phyloP scores from a whole-genome alignment of 1,140 invertebrate species.

The Lethocerus indicus region DNA sequence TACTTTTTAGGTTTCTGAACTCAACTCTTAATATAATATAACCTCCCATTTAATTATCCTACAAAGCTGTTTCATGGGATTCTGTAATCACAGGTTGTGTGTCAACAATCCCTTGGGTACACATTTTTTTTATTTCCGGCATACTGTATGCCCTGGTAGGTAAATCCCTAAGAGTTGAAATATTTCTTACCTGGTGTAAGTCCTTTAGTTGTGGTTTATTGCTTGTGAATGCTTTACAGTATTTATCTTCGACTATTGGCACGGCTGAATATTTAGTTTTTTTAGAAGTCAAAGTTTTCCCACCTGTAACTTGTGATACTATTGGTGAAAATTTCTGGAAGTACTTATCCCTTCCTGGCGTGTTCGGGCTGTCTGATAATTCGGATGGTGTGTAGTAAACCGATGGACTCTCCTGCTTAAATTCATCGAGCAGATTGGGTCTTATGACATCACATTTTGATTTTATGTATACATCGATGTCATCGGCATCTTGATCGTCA shows the following conservation, averaged over 20 bases:
- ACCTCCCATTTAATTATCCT: too few relatives aligned
- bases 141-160: slow-evolving; percentile 3
- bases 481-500: slow-evolving; percentile 33
- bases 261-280: background rate
- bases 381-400: slow-evolving; percentile 69
- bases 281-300: background rate
- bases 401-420: slow-evolving; percentile 29
- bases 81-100: too few relatives aligned
- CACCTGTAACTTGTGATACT: background rate
- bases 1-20: too few relatives aligned
- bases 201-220: background rate
- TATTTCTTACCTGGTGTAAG: background rate
- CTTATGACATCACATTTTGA: slow-evolving; percentile 30
- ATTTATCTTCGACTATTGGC: too few relatives aligned
- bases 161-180: background rate
- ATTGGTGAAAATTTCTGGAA: slow-evolving; percentile 5
- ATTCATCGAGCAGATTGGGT: slow-evolving; percentile 28
- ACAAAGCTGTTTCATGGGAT: too few relatives aligned
- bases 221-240: too few relatives aligned
- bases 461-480: slow-evolving; percentile 36
- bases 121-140: slow-evolving; percentile 17
- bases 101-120: too few relatives aligned
- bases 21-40: too few relatives aligned
- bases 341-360: slow-evolving; percentile 6
- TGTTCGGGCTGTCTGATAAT: slow-evolving; percentile 21